These are phyloP conservation scores for Sebastes iracundus DNA, from an alignment of 2,797 vertebrate species.

Conservation along the genomic window DNA sequence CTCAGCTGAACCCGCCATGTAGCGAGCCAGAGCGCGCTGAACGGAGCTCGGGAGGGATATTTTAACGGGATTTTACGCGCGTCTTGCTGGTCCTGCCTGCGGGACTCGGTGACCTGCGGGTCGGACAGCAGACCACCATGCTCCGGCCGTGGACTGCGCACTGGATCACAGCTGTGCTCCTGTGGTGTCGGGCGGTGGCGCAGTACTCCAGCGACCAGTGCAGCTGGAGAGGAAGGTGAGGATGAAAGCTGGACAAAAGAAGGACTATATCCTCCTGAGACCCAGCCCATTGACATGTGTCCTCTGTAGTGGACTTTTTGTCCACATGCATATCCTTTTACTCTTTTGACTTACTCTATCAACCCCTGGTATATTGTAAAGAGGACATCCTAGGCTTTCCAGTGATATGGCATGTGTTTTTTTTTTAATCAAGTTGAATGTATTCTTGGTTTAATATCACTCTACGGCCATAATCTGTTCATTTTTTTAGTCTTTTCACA, in stretches of 20 bases:
- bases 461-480: too few species aligned
- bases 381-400: too few species aligned
- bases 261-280: background rate
- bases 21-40: constrained; percentile 15
- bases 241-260: constrained; percentile 8
- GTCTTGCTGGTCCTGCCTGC: background rate
- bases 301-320: too few species aligned
- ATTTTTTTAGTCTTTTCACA: too few species aligned
- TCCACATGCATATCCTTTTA: too few species aligned
- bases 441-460: too few species aligned
- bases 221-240: constrained; percentile 94
- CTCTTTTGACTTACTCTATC: too few species aligned
- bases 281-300: too few species aligned
- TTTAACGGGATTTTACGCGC: background rate
- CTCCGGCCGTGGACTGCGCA: constrained; percentile 60
- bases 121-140: constrained; percentile 57
- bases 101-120: constrained; percentile 30
- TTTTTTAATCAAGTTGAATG: too few species aligned
- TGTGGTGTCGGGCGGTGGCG: constrained; percentile 79
- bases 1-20: constrained; percentile 49
- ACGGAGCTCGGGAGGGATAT: background rate
- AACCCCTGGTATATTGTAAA: too few species aligned
- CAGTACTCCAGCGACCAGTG: constrained; percentile 95
- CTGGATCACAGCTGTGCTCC: constrained; percentile 75
- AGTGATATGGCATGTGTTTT: too few species aligned